Conservation (phyloP, 2,888 invertebrate species). For the Eilema caniola region DNA sequence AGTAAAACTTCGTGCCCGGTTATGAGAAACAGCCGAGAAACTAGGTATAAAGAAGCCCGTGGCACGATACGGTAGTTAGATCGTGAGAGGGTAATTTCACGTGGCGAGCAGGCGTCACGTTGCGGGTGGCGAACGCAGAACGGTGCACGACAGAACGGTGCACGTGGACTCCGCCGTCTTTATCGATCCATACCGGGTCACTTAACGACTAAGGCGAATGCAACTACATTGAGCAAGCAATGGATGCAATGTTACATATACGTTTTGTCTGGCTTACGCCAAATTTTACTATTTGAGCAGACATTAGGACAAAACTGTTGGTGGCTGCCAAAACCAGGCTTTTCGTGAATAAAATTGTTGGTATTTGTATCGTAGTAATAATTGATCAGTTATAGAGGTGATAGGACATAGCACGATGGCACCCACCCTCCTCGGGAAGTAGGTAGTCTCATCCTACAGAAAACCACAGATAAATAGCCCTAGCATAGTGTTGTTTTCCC, state of each 20-base stretch:
- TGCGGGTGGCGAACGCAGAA: slow-evolving; percentile 42
- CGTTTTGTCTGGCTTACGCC: slow-evolving; percentile 18
- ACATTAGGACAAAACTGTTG: slow-evolving; percentile 3
- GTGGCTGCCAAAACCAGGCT: slow-evolving; percentile 13
- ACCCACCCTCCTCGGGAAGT: not conserved
- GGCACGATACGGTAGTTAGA: slow-evolving; percentile 40
- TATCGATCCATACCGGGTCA: slow-evolving; percentile 51
- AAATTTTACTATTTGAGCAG: slow-evolving; percentile 34
- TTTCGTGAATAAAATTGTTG: not conserved
- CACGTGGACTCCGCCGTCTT: slow-evolving; percentile 58
- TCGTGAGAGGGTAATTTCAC: slow-evolving; percentile 54
- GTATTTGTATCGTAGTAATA: not conserved
- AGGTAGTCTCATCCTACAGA: not conserved
- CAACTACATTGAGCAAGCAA: slow-evolving; percentile 13
- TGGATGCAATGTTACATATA: not conserved
- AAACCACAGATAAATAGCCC: slow-evolving; percentile 1
- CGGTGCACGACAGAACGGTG: slow-evolving; percentile 50
- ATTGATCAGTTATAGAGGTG: not conserved
- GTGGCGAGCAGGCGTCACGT: slow-evolving; percentile 58
- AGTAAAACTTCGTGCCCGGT: slow-evolving; percentile 6
- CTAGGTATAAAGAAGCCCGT: slow-evolving; percentile 52
- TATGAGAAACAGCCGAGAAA: slow-evolving; percentile 30
- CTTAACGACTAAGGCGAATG: slow-evolving; percentile 34
- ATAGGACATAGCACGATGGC: not conserved
- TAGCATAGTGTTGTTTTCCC: not conserved